Conservation (phyloP, 2,113 vertebrate species). For the Bubalus kerabau region DNA sequence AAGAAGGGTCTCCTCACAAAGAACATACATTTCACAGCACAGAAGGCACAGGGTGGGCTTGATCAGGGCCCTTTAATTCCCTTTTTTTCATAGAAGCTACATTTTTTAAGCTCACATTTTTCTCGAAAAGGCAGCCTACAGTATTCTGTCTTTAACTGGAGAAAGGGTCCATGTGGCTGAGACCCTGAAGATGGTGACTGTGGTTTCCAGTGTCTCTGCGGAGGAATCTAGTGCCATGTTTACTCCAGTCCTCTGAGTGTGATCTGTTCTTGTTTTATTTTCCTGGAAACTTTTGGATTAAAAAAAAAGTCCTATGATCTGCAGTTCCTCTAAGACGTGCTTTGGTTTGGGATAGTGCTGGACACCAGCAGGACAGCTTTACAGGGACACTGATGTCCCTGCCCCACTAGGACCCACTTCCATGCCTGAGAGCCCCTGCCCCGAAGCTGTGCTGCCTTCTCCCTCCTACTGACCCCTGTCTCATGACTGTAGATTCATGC, state of each 20-base stretch:
- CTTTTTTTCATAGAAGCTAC: background rate
- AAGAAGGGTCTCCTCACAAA: background rate
- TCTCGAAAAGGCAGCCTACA: background rate
- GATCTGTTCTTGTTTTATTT: slow-evolving; percentile 20
- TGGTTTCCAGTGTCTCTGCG: background rate
- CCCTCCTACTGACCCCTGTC: background rate
- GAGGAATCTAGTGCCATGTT: background rate
- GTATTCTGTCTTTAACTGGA: background rate
- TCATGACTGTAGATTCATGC: fast-evolving
- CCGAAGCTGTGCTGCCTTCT: background rate
- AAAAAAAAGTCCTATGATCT: background rate
- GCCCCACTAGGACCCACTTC: background rate
- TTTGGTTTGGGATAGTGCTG: background rate
- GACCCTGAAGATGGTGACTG: background rate
- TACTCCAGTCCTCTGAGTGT: background rate
- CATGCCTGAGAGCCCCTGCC: background rate
- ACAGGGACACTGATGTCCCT: background rate
- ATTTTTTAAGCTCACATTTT: background rate
- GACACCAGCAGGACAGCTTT: fast-evolving
- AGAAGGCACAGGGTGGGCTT: background rate
- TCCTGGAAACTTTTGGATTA: background rate
- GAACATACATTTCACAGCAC: fast-evolving
- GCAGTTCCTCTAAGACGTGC: background rate
- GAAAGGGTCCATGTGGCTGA: background rate
- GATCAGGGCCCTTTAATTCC: background rate